Percentiles rank a stretch among this genome's conserved stretches.
Conservation (phyloP, 2,888 invertebrate genomes). For the Scotopteryx bipunctaria region DNA sequence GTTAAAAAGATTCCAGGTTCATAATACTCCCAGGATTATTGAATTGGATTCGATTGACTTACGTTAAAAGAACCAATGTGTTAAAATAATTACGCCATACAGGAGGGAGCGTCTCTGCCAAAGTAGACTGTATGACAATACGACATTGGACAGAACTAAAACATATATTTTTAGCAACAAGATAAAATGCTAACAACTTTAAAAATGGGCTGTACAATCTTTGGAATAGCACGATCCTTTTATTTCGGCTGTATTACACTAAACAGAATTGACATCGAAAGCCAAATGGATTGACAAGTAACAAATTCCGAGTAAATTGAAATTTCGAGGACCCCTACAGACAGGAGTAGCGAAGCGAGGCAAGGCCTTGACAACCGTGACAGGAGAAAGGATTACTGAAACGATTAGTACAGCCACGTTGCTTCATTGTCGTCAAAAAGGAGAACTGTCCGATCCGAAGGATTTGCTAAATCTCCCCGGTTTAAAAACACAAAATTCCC, state of each 20-base stretch:
- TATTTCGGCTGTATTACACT: slow-evolving; percentile 21
- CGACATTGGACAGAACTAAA: no score
- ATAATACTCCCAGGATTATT: no score
- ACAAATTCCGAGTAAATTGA: slow-evolving; percentile 34
- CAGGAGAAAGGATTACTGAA: slow-evolving; percentile 24
- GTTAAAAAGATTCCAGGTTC: no score
- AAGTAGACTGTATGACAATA: no score
- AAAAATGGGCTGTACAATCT: slow-evolving; percentile 6
- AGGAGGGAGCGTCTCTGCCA: no score
- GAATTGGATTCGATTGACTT: no score
- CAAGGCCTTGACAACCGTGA: slow-evolving; percentile 16
- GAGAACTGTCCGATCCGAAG: no score
- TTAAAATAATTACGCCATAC: no score
- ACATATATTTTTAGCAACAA: neutral
- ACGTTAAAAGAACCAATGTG: no score
- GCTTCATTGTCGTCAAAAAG: slow-evolving; percentile 1
- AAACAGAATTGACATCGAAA: slow-evolving; percentile 35
- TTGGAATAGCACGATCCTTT: slow-evolving; percentile 24
- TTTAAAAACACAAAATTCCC: no score
- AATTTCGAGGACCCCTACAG: slow-evolving; percentile 31
- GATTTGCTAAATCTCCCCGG: no score
- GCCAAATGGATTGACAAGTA: slow-evolving; percentile 35
- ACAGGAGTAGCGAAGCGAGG: slow-evolving; percentile 30
- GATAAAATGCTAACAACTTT: slow-evolving; percentile 3
- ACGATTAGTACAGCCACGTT: slow-evolving; percentile 16